phyloP scores from a whole-genome alignment of 2,888 invertebrate species.

The Notodonta ziczac region DNA sequence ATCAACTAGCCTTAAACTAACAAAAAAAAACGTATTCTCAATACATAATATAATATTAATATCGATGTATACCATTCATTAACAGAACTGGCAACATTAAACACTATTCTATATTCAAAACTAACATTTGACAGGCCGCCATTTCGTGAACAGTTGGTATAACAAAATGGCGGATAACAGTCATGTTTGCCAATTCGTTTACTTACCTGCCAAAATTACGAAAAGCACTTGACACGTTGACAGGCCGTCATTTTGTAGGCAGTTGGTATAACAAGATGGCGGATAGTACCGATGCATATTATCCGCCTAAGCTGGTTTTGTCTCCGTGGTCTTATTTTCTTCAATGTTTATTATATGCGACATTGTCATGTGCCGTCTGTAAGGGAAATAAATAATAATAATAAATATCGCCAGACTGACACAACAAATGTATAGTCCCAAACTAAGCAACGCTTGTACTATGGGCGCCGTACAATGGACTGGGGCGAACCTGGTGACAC shows the following conservation, averaged over 20 bases:
- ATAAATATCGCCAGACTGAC: no score
- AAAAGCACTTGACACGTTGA: conserved; percentile 1
- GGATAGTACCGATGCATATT: conserved; percentile 20
- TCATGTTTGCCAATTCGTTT: conserved; percentile 5
- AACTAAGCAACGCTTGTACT: no score
- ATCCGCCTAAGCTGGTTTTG: conserved; percentile 33
- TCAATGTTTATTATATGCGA: conserved; percentile 51
- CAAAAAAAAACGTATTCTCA: neutral
- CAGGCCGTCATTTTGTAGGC: conserved; percentile 31
- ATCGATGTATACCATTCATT: neutral
- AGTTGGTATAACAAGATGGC: conserved; percentile 28
- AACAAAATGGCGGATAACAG: conserved; percentile 29
- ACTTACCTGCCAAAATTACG: no score
- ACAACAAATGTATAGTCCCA: no score
- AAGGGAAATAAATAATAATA: conserved; percentile 26
- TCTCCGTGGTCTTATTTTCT: conserved; percentile 33
- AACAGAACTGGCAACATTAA: neutral
- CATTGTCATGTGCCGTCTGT: conserved; percentile 71
- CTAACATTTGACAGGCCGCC: conserved; percentile 23
- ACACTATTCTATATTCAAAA: neutral
- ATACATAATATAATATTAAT: neutral
- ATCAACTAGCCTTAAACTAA: conserved; percentile 1
- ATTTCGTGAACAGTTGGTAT: conserved; percentile 19
- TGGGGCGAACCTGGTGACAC: no score
- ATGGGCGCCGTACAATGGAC: no score